A percentile compares a stretch with the other conserved stretches of the same genome.
Conservation (phyloP, 2,888 invertebrate genomes). For the Empis stercorea region DNA sequence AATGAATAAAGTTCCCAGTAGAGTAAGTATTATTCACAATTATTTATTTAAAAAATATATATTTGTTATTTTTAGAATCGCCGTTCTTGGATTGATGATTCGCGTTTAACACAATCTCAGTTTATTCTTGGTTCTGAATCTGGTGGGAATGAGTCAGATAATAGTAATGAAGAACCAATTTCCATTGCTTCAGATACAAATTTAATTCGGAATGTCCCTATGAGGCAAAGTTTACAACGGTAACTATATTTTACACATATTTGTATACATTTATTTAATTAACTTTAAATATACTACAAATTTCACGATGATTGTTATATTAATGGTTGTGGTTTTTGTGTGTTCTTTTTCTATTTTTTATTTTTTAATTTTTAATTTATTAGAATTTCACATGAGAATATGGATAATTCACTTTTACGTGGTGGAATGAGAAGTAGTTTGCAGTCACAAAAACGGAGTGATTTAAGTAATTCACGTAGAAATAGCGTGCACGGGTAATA, state of each 20-base stretch:
- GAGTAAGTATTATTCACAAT: slow-evolving; percentile 36
- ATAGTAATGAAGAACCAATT: slow-evolving; percentile 51
- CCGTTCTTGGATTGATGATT: slow-evolving; percentile 58
- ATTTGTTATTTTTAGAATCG: slow-evolving; percentile 42
- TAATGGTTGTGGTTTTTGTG: slow-evolving; percentile 1
- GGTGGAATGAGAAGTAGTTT: slow-evolving; percentile 46
- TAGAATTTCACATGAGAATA: slow-evolving; percentile 40
- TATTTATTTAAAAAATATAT: not conserved
- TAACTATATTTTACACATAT: slow-evolving; percentile 24
- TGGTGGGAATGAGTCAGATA: slow-evolving; percentile 66
- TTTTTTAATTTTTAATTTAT: slow-evolving; percentile 12
- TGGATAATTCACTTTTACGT: slow-evolving; percentile 45
- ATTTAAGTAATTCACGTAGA: slow-evolving; percentile 39
- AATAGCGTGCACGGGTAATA: slow-evolving; percentile 48
- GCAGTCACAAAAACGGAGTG: slow-evolving; percentile 37
- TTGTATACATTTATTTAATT: not conserved
- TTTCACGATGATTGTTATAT: too few species aligned
- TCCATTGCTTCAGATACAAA: slow-evolving; percentile 40
- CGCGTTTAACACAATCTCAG: slow-evolving; percentile 51
- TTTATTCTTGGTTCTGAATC: slow-evolving; percentile 56
- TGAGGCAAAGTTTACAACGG: slow-evolving; percentile 42
- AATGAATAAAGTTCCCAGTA: slow-evolving; percentile 64
- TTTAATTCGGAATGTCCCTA: slow-evolving; percentile 36
- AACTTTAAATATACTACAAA: too few species aligned
- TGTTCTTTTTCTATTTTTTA: slow-evolving; percentile 5